Base-by-base conservation (phyloP, 1,140 invertebrate species). In the Drosophila punjabiensis region DNA sequence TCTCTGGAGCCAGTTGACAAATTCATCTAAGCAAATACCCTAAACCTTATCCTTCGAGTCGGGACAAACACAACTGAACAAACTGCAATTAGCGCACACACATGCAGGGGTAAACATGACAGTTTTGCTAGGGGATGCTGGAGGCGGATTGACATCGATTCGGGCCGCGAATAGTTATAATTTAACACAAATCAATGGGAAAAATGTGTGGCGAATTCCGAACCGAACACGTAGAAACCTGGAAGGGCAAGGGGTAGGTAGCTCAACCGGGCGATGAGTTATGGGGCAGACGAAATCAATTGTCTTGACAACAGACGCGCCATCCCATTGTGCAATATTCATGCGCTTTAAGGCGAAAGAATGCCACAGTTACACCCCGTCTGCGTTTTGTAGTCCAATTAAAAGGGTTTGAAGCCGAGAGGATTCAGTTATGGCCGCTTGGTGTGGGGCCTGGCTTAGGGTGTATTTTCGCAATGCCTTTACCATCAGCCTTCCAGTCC, bases 331-430 rank as follows among this genome's bases (percentile, higher is more conserved):
- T 80, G 59, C 53, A 73, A 58, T 70, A 64, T 77, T 68, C 30
- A 45, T 30, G 53, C 48, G 52, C 79, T 82, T 79, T 82, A 76
- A 71, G 50, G 32, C 47, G 48, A 71, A 63, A 69, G 62, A 53
- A 61, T 62, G 43, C 47, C 56, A 16, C 61, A 53, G 35, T 43
- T 43, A 18, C 10, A 41, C 10, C 32, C 67, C 48, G 60, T 58
- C 41, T 66, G 52, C 48, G 43, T 59, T 84, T 89, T 86, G 68
- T 89, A 60, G 71, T 80, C 82, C 87, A 91, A 91, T 89, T 89
- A 90, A 90, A 69, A 71, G 63, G 75, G 76, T 61, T 59, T 79
- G 59, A 37, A 28, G 53, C 33, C 35, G 53, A 77, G 59, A 53
- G 74, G 73, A 77, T 59, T 77, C 62, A 32, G 58, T 52, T 35